phyloP scores from a whole-genome alignment of 2,888 invertebrate species.

The Hoplodrina ambigua region DNA sequence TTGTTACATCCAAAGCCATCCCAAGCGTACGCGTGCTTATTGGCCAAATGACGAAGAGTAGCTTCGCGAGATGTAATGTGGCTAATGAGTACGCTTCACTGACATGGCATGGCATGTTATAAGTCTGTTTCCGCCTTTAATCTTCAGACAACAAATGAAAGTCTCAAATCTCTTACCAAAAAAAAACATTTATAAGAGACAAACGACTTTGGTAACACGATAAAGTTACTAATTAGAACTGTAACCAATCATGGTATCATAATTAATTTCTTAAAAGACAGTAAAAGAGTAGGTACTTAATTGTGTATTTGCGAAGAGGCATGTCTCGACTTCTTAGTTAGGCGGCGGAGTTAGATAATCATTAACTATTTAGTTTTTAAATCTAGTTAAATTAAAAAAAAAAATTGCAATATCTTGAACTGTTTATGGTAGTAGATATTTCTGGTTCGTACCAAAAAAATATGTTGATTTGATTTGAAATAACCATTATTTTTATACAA shows the following conservation, averaged over 20 bases:
- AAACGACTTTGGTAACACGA: background rate
- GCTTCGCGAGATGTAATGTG: no score
- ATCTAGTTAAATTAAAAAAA: slow-evolving; percentile 47
- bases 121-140: no score
- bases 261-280: slow-evolving; percentile 61
- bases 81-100: no score
- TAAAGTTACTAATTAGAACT: slow-evolving; percentile 28
- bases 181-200: background rate
- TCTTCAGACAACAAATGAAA: no score
- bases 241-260: slow-evolving; percentile 28
- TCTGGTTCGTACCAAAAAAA: background rate
- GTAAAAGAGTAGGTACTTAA: slow-evolving; percentile 36
- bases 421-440: background rate
- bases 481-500: background rate
- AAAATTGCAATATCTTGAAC: slow-evolving; percentile 48
- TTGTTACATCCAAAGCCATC: no score
- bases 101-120: no score
- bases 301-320: slow-evolving; percentile 60
- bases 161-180: background rate
- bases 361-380: slow-evolving; percentile 54
- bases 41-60: no score
- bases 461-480: background rate
- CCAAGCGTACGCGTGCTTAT: no score
- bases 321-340: slow-evolving; percentile 56
- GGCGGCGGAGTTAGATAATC: slow-evolving; percentile 52